Evolutionary conservation across 2,888 invertebrate species (phyloP).

Genomic region (Meta bourneti): DNA sequence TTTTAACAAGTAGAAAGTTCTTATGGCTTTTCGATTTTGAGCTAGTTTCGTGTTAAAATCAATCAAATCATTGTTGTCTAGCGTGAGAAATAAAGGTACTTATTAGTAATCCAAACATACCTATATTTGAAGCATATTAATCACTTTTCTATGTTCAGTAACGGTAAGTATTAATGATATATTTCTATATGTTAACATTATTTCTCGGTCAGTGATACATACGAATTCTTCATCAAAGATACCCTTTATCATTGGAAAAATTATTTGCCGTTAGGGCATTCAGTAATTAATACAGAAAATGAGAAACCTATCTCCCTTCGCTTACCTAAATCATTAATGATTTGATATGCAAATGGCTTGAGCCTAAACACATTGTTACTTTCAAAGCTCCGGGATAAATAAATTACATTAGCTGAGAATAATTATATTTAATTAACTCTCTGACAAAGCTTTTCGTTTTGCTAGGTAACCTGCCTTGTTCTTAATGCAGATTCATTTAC

Average conservation of each 20-base stretch:
- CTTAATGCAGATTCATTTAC: neutral
- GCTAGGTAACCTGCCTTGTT: neutral
- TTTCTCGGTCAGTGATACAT: neutral
- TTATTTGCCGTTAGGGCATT: neutral
- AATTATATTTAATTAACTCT: constrained; percentile 12
- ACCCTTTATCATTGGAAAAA: neutral
- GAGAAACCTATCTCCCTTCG: neutral
- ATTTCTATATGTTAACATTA: neutral
- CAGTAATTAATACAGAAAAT: neutral
- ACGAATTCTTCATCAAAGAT: neutral
- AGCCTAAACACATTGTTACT: neutral
- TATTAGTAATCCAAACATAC: neutral
- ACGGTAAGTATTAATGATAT: neutral
- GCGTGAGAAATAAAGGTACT: no score
- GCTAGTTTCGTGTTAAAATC: no score
- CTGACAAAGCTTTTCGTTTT: neutral
- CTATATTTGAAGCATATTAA: neutral
- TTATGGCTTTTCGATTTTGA: no score
- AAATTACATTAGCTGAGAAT: constrained; percentile 19
- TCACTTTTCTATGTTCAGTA: neutral
- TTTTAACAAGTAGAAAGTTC: no score
- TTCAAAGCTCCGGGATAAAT: neutral
- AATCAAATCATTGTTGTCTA: no score
- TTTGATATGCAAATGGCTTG: constrained; percentile 12
- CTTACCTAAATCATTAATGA: constrained; percentile 19